Percentiles rank a stretch among this genome's conserved stretches.
phyloP scores from a whole-genome alignment of 2,888 invertebrate species.

The Perdita meconis region DNA sequence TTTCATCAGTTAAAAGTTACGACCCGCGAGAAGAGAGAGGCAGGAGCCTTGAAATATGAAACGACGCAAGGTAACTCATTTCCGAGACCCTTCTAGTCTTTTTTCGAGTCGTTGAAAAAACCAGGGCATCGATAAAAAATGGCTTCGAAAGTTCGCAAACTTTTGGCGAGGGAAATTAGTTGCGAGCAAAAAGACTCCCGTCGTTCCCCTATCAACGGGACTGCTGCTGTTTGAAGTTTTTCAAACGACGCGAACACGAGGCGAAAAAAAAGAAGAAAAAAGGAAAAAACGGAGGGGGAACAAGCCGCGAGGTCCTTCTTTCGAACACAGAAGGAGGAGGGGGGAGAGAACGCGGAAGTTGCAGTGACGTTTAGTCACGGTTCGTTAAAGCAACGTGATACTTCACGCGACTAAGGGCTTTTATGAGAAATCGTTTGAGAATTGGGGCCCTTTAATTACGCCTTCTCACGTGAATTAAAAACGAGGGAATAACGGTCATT shows the following conservation, averaged over 20 bases:
- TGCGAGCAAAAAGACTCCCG: constrained; percentile 8
- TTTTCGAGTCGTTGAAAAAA: constrained; percentile 1
- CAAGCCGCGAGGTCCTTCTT: constrained; percentile 11
- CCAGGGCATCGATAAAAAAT: constrained; percentile 28
- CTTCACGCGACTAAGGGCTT: background rate
- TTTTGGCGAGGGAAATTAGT: constrained; percentile 14
- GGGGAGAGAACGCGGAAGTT: constrained; percentile 4
- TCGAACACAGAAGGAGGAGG: background rate
- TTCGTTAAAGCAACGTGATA: constrained; percentile 28
- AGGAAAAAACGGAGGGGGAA: background rate
- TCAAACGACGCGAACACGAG: background rate
- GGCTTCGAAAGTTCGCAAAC: constrained; percentile 21
- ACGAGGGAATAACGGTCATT: constrained; percentile 18
- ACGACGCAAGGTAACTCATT: constrained; percentile 16
- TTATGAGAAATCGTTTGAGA: constrained; percentile 10
- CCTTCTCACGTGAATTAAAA: constrained; percentile 28
- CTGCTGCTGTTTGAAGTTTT: constrained; percentile 15
- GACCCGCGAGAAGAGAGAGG: background rate
- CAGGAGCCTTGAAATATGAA: constrained; percentile 22
- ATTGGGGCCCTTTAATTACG: constrained; percentile 12
- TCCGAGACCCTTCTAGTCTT: background rate
- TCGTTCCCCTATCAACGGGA: constrained; percentile 8
- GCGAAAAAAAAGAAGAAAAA: background rate
- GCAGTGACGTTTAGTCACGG: constrained; percentile 7
- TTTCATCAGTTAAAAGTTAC: background rate